A percentile compares a stretch with the other conserved stretches of the same genome.
These are phyloP conservation scores for Stenodema calcarata DNA, from an alignment of 2,888 invertebrate species.

Conservation along the genomic window DNA sequence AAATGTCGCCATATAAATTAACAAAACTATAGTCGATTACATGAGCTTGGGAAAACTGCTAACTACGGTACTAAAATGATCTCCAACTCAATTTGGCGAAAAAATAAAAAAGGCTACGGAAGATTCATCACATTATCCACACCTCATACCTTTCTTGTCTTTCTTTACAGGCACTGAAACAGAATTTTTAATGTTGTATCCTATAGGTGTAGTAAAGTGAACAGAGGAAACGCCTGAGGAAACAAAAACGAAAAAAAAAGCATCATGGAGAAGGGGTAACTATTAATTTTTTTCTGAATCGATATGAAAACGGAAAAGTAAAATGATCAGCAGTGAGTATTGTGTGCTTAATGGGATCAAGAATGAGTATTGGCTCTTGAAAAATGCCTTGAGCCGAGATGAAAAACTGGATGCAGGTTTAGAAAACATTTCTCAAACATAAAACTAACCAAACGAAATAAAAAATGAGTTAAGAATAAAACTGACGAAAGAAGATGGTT, in stretches of 20 bases:
- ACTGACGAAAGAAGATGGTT: not conserved
- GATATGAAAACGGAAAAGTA: not conserved
- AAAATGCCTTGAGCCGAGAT: not conserved
- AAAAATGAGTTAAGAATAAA: too few relatives aligned
- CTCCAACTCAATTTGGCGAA: slow-evolving; percentile 6
- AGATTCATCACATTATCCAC: slow-evolving; percentile 41
- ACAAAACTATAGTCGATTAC: slow-evolving; percentile 6
- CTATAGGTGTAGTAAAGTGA: slow-evolving; percentile 26
- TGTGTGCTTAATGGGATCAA: not conserved
- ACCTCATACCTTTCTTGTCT: slow-evolving; percentile 57
- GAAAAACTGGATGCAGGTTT: not conserved
- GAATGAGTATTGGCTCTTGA: not conserved
- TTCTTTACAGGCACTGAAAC: slow-evolving; percentile 59
- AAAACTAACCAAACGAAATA: too few relatives aligned
- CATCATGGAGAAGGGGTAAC: not conserved
- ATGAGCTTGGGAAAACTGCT: slow-evolving; percentile 25
- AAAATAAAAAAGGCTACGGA: slow-evolving; percentile 28
- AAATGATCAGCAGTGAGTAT: slow-evolving; percentile 14
- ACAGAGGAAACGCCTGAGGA: not conserved
- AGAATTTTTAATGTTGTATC: slow-evolving; percentile 53
- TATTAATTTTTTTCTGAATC: not conserved
- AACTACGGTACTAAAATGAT: slow-evolving; percentile 6
- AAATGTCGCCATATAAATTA: slow-evolving; percentile 19
- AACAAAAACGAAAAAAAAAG: slow-evolving; percentile 9
- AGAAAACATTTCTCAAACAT: not conserved